Evolutionary conservation across 2,113 vertebrate species (phyloP).

Genomic region (Myotis lucifugus): DNA sequence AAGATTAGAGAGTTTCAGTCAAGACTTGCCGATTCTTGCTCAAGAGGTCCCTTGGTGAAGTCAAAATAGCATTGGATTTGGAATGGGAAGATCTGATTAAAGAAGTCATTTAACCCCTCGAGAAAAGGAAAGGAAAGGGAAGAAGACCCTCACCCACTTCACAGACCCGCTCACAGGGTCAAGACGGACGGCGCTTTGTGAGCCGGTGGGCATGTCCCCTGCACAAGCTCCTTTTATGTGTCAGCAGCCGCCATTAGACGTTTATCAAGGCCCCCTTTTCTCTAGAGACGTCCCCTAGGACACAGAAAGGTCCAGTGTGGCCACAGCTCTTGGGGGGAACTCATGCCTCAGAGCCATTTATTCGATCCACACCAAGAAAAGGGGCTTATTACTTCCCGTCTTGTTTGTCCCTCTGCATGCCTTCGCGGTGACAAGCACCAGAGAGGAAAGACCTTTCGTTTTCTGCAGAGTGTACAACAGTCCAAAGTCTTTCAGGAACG

Average conservation of each 20-base stretch:
- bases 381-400: slow-evolving; percentile 33
- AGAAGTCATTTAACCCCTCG: not conserved
- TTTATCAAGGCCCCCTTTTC: not conserved
- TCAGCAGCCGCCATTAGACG: not conserved
- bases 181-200: slow-evolving; percentile 26
- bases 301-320: not conserved
- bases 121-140: not conserved
- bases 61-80: not conserved
- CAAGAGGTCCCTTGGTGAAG: not conserved
- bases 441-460: slow-evolving; percentile 60
- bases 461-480: not conserved
- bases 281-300: not conserved
- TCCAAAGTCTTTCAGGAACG: slow-evolving; percentile 53
- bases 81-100: slow-evolving; percentile 23
- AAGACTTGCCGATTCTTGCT: not conserved
- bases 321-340: not conserved
- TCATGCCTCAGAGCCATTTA: not conserved
- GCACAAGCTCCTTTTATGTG: not conserved
- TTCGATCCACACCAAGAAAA: not conserved
- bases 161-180: not conserved
- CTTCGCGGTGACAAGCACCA: slow-evolving; percentile 55
- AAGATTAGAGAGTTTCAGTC: slow-evolving; percentile 15
- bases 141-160: not conserved
- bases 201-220: not conserved
- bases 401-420: slow-evolving; percentile 51